phyloP scores from a whole-genome alignment of 2,113 vertebrate genomes.

The Alaudala cheleensis region DNA sequence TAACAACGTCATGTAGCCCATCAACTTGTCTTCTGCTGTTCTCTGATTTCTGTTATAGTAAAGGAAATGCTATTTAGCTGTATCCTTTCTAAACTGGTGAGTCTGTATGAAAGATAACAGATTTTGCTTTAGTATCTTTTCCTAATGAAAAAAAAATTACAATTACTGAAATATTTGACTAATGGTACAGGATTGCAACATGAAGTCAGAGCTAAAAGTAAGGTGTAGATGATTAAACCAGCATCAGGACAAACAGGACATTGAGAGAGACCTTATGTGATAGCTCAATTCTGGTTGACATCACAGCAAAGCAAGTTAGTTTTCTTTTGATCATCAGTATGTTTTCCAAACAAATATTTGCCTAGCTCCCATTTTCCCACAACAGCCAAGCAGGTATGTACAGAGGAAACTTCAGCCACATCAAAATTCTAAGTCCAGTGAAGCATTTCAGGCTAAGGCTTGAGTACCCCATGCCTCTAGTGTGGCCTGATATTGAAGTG shows the following conservation, averaged over 20 bases:
- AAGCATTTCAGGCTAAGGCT: background rate
- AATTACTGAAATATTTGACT: background rate
- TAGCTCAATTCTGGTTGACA: background rate
- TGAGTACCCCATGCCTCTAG: background rate
- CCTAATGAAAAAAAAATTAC: background rate
- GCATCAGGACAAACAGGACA: background rate
- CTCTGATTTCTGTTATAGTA: background rate
- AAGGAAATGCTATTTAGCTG: background rate
- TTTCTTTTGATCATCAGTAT: background rate
- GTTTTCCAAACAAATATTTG: background rate
- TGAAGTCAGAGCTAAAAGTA: background rate
- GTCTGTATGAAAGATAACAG: background rate
- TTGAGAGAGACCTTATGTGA: background rate
- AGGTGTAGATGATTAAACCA: background rate
- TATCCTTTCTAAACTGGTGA: background rate
- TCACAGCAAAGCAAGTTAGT: background rate
- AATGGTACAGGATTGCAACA: background rate
- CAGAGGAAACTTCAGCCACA: background rate
- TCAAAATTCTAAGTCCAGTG: background rate
- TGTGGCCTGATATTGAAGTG: rapidly evolving
- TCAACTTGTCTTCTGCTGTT: background rate
- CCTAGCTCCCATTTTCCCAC: no score
- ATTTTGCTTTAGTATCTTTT: background rate
- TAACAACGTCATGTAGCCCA: background rate
- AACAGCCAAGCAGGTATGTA: background rate